Evolutionary conservation across 30 jellyfish, hydroid and myxozoan genomes (phyloP).

Genomic region (Phacellophora camtschatica): DNA sequence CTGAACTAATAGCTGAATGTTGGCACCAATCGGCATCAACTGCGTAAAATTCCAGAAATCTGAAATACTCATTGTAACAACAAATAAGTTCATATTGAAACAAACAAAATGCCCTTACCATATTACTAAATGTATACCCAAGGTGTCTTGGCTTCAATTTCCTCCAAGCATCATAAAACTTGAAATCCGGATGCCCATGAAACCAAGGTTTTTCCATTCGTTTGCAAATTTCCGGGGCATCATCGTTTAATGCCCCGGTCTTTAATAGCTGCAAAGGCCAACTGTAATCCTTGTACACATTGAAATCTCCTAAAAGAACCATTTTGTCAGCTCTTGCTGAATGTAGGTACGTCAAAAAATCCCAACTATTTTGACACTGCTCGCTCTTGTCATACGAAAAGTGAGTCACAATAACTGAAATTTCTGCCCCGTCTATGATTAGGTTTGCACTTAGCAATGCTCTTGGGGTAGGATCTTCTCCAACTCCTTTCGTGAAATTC

Average conservation of each 20-base stretch:
- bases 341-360: constrained; percentile 55
- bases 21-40: too few relatives aligned
- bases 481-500: constrained; percentile 36
- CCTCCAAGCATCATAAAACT: constrained; percentile 80
- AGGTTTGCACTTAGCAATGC: constrained; percentile 70
- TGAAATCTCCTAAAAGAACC: constrained; percentile 77
- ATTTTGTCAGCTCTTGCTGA: constrained; percentile 65
- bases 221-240: constrained; percentile 50
- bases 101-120: constrained; percentile 53
- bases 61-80: too few relatives aligned
- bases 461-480: constrained; percentile 57
- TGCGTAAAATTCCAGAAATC: too few relatives aligned
- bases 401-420: constrained; percentile 53
- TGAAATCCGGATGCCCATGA: constrained; percentile 56
- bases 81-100: not conserved
- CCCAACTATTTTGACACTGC: constrained; percentile 81
- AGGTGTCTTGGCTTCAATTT: constrained; percentile 9
- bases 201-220: constrained; percentile 35
- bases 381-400: constrained; percentile 62
- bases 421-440: constrained; percentile 48
- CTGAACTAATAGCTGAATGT: too few relatives aligned
- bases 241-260: constrained; percentile 27
- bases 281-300: constrained; percentile 50
- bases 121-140: constrained; percentile 81
- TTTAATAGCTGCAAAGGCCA: constrained; percentile 71